phyloP scores from a whole-genome alignment of 2,888 invertebrate genomes.

The Aethes cnicana region DNA sequence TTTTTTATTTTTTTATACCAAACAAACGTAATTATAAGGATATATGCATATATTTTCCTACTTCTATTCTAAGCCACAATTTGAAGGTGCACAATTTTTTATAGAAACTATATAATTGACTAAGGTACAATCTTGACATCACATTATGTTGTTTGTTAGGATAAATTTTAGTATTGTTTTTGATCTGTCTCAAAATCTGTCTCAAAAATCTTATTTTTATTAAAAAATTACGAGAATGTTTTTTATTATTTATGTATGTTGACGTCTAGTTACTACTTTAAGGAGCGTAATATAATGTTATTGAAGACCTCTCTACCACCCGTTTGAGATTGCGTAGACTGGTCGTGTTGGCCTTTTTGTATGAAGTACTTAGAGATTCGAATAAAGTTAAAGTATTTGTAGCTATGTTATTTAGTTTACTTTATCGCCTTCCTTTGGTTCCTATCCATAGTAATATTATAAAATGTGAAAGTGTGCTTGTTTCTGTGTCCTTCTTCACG shows the following conservation, averaged over 20 bases:
- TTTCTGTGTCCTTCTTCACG: no score
- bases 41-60: conserved; percentile 9
- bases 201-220: conserved; percentile 14
- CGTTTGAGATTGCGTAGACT: neutral
- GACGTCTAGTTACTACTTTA: neutral
- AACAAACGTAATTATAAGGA: neutral
- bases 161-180: conserved; percentile 3
- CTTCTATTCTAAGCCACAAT: neutral
- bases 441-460: no score
- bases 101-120: conserved; percentile 5
- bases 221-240: conserved; percentile 1
- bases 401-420: neutral
- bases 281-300: neutral
- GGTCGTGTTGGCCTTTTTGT: conserved; percentile 1
- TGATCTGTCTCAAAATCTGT: conserved; percentile 26
- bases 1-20: conserved; percentile 6
- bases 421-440: conserved; percentile 1
- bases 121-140: conserved; percentile 1
- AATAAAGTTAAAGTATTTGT: neutral
- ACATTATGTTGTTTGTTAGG: neutral
- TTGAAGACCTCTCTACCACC: neutral
- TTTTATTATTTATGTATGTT: conserved; percentile 15
- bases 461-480: no score
- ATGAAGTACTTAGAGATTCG: conserved; percentile 22
- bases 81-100: conserved; percentile 19